Base-by-base conservation (phyloP, 2,113 vertebrate genomes). In the Psettodes erumei region DNA sequence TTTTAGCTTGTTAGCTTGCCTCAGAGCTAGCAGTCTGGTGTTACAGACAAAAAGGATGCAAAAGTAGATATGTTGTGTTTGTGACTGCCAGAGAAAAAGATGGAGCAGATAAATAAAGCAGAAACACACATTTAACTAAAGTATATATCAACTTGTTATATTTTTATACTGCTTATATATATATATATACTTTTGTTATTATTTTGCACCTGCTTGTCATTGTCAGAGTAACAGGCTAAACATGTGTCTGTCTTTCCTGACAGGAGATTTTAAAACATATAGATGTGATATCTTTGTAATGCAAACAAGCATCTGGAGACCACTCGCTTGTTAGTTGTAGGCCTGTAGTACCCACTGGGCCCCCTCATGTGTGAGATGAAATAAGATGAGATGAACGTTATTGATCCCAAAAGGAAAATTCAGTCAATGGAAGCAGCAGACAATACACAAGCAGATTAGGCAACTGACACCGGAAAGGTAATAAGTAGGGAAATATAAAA, bases 401-500 rank as follows among this genome's bases (percentile, higher is more conserved):
- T 79, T 71, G 71, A 84, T 88, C 83, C 84, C 86, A 8, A 55
- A 75, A 62, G 86, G 71, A 42, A 72, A 4, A 65, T 73, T 37
- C 8, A n/a, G 5, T 43, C 67, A 42, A 35, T 1, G 2, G 42
- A 75, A 54, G 73, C 43, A 19, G 67, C 63, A 37, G 43, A 68
- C 33, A 47, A 42, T 3, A 53, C 59, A 82, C 21, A 3, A n/a
- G 40, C 0, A 30, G 43, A 83, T 79, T n/a, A 50, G 43, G 48
- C 67, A n/a, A 30, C 54, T 2, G 78, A 68, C 78, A 82, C 6
- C n/a, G 5, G 50, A 2, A 50, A 70, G 59, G 27, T 54, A 75
- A 83, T 85, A 75, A 85, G 42, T 15, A 65, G n/a, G 6, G 51
- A 64, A 71, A 75, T 33, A 75, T 75, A 35, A 88, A 81, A 83